A percentile compares a stretch with the other conserved stretches of the same genome.
phyloP scores from a whole-genome alignment of 2,797 vertebrate genomes.

The Oreochromis mossambicus region DNA sequence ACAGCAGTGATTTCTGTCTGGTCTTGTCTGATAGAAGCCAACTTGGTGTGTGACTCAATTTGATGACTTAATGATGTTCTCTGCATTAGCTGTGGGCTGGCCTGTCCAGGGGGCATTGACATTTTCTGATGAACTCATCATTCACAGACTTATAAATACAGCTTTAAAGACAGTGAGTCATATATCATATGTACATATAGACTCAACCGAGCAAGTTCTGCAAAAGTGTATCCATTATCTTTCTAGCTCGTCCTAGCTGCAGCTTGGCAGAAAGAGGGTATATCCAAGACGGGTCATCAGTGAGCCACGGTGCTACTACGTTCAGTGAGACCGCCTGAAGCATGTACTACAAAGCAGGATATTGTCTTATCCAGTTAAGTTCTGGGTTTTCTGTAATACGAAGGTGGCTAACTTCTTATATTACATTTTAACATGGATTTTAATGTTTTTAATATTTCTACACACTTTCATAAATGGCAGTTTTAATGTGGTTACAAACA shows the following conservation, averaged over 20 bases:
- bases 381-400: not conserved
- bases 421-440: too few relatives aligned
- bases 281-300: not conserved
- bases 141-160: conserved; percentile 19
- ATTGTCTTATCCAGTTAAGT: not conserved
- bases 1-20: not conserved
- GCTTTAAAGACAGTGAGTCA: not conserved
- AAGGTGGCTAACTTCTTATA: not conserved
- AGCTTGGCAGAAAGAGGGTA: not conserved
- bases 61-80: conserved; percentile 5
- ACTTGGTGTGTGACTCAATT: conserved; percentile 17
- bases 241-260: not conserved
- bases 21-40: not conserved
- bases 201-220: not conserved
- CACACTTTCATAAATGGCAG: too few relatives aligned
- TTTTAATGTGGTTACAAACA: too few relatives aligned
- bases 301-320: not conserved
- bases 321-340: not conserved
- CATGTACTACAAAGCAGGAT: not conserved
- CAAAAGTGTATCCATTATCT: not conserved
- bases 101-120: conserved; percentile 24
- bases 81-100: not conserved
- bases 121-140: conserved; percentile 15
- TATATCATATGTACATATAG: not conserved
- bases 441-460: too few relatives aligned